Percentiles rank a stretch among this genome's conserved stretches.
These are phyloP conservation scores for Phyllotreta striolata DNA, from an alignment of 2,888 invertebrate genomes.

Conservation along the genomic window DNA sequence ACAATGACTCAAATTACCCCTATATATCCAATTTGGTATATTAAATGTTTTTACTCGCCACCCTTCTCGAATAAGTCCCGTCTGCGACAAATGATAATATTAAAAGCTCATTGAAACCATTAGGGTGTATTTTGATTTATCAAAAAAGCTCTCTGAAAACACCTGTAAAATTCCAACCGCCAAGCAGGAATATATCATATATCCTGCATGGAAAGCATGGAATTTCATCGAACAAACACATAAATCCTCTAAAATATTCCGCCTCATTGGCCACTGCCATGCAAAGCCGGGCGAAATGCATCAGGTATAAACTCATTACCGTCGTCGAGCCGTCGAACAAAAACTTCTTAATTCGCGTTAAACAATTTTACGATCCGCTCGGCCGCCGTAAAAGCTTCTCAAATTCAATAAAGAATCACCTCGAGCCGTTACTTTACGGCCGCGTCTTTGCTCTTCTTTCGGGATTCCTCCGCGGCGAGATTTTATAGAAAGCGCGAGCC, in stretches of 20 bases:
- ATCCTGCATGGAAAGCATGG: too few species aligned
- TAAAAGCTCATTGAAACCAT: too few species aligned
- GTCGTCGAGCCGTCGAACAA: constrained; percentile 2
- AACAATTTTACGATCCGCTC: constrained; percentile 9
- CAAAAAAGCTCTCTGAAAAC: too few species aligned
- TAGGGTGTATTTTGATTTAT: too few species aligned
- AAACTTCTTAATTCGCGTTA: constrained; percentile 16
- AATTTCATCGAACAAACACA: too few species aligned
- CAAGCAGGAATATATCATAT: too few species aligned
- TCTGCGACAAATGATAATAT: not conserved
- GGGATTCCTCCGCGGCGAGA: not conserved
- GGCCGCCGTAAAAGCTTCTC: constrained; percentile 11
- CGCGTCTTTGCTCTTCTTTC: not conserved
- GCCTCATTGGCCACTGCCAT: too few species aligned
- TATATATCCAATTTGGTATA: constrained; percentile 5
- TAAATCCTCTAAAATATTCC: too few species aligned
- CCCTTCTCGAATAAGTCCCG: constrained; percentile 7
- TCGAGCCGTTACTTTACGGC: constrained; percentile 2
- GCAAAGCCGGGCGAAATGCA: too few species aligned
- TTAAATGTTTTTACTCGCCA: constrained; percentile 6
- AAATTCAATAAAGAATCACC: constrained; percentile 13
- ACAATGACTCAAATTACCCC: constrained; percentile 21
- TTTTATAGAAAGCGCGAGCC: constrained; percentile 5
- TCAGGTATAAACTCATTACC: too few species aligned
- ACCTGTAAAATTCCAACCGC: too few species aligned